Evolutionary conservation across 2,888 invertebrate genomes (phyloP).

Genomic region (Opisthograptis luteolata): DNA sequence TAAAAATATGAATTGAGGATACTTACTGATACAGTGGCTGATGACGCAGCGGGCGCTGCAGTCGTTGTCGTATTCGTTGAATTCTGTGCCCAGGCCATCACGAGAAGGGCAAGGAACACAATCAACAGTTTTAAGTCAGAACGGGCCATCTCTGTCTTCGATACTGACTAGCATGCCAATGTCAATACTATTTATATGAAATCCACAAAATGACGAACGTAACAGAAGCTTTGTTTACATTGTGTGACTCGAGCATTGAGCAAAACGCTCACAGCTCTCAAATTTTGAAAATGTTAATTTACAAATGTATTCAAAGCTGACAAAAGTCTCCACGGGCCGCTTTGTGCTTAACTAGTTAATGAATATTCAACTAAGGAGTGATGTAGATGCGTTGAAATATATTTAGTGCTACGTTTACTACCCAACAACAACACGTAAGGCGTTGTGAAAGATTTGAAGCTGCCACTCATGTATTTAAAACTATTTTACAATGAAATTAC

Average conservation of each 20-base stretch:
- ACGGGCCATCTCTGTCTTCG: slow-evolving; percentile 41
- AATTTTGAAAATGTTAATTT: slow-evolving; percentile 33
- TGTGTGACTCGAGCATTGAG: slow-evolving; percentile 18
- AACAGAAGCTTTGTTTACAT: slow-evolving; percentile 28
- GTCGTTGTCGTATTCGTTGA: slow-evolving; percentile 29
- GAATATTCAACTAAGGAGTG: slow-evolving; percentile 43
- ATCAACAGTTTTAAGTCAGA: slow-evolving; percentile 42
- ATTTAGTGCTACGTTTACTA: neutral
- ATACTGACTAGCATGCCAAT: slow-evolving; percentile 29
- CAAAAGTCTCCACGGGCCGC: slow-evolving; percentile 33
- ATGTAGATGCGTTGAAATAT: neutral
- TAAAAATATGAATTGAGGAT: no score
- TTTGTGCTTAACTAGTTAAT: slow-evolving; percentile 34
- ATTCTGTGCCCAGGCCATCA: slow-evolving; percentile 41
- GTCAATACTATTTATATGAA: slow-evolving; percentile 32
- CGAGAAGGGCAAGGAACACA: slow-evolving; percentile 40
- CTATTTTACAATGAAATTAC: neutral
- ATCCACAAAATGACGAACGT: slow-evolving; percentile 21
- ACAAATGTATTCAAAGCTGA: slow-evolving; percentile 36
- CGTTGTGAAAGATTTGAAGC: neutral
- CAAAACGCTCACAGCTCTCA: slow-evolving; percentile 22
- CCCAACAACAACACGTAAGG: neutral
- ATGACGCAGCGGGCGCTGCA: slow-evolving; percentile 2
- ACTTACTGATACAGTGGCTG: slow-evolving; percentile 7
- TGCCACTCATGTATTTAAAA: neutral